phyloP scores from a whole-genome alignment of 2,113 vertebrate species.

The Malurus alboscapulatus region DNA sequence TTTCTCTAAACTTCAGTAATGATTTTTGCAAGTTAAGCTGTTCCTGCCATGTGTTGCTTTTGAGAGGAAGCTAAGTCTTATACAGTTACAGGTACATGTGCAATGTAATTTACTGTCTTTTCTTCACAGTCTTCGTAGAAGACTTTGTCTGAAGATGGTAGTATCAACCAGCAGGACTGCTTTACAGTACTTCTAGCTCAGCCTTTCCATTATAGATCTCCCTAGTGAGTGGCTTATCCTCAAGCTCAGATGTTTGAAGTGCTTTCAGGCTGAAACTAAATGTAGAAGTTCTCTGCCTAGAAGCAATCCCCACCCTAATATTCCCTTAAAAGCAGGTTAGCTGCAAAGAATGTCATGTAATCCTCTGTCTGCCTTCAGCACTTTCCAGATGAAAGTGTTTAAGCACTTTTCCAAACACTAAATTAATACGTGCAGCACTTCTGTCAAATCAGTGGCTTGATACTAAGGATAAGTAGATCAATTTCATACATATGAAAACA shows the following conservation, averaged over 20 bases:
- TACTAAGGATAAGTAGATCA: not conserved
- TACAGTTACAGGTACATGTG: not conserved
- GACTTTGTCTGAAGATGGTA: not conserved
- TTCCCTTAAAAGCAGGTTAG: slow-evolving; percentile 54
- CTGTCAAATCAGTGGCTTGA: slow-evolving; percentile 17
- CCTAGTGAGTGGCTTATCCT: slow-evolving; percentile 43
- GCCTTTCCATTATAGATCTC: slow-evolving; percentile 31
- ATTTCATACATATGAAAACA: not conserved
- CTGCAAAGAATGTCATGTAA: slow-evolving; percentile 30
- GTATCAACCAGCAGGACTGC: not conserved
- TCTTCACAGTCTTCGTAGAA: not conserved
- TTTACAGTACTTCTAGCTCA: not conserved
- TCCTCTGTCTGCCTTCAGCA: slow-evolving; percentile 29
- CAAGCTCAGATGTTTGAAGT: slow-evolving; percentile 36
- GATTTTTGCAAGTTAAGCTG: not conserved
- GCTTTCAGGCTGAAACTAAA: slow-evolving; percentile 43
- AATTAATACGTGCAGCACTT: slow-evolving; percentile 38
- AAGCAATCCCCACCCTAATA: slow-evolving; percentile 33
- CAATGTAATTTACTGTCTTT: not conserved
- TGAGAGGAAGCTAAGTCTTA: not conserved
- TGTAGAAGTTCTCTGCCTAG: slow-evolving; percentile 15
- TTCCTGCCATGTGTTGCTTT: not conserved
- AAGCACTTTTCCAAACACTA: slow-evolving; percentile 25
- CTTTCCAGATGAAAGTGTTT: slow-evolving; percentile 9
- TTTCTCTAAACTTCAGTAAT: not conserved